Evolutionary conservation across 2,113 vertebrate genomes (phyloP).

Genomic region (Rutilus rutilus): DNA sequence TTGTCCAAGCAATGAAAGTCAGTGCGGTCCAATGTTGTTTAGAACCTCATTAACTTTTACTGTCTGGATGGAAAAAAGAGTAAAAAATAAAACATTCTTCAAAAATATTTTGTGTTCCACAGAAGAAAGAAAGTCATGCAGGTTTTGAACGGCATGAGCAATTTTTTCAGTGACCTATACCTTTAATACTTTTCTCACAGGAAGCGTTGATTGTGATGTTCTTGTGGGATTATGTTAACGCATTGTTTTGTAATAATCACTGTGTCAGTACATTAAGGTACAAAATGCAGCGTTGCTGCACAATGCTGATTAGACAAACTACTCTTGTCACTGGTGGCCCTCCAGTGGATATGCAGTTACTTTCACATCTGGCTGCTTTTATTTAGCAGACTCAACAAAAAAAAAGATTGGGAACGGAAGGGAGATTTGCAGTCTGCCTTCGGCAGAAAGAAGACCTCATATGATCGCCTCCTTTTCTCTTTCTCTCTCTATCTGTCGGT

Average conservation of each 20-base stretch:
- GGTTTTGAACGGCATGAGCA: not conserved
- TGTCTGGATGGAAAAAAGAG: no score
- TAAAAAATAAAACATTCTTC: no score
- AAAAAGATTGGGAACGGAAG: conserved; percentile 17
- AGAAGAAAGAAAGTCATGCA: not conserved
- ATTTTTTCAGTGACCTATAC: not conserved
- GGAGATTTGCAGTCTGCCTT: conserved; percentile 10
- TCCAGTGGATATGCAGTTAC: conserved; percentile 9
- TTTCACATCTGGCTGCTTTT: conserved; percentile 53
- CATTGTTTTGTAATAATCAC: not conserved
- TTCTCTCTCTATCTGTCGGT: conserved; percentile 11
- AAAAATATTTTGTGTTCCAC: no score
- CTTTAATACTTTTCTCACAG: not conserved
- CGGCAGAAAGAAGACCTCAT: conserved; percentile 22
- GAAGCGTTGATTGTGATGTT: not conserved
- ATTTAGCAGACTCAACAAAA: not conserved
- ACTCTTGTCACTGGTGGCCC: not conserved
- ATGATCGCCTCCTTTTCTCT: conserved; percentile 4
- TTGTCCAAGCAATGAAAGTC: no score
- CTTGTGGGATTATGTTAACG: not conserved
- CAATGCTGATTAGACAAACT: not conserved
- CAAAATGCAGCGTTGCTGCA: not conserved
- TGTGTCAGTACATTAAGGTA: not conserved
- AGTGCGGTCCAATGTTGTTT: no score
- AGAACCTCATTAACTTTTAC: no score